Evolutionary conservation across 2,888 invertebrate genomes (phyloP).

Genomic region (Cabera pusaria): DNA sequence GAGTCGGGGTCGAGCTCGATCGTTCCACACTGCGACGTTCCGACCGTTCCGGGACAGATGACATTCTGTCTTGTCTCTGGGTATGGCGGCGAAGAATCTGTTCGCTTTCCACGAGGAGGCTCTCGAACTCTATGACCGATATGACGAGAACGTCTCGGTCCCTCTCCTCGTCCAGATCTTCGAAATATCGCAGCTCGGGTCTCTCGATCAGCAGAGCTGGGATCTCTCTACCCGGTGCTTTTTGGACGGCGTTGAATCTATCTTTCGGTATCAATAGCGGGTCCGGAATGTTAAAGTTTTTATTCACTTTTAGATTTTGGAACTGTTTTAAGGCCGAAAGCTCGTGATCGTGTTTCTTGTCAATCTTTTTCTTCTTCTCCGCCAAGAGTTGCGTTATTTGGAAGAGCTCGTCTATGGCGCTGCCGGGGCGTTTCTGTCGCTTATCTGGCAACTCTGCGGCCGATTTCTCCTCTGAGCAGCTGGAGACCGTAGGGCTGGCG

Average conservation of each 20-base stretch:
- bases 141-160: conserved; percentile 92
- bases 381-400: conserved; percentile 69
- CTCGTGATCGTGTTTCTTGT: conserved; percentile 71
- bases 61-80: no score
- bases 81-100: background rate
- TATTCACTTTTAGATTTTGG: conserved; percentile 85
- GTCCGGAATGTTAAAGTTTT: conserved; percentile 89
- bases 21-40: background rate
- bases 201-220: conserved; percentile 88
- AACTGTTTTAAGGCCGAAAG: conserved; percentile 87
- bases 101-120: conserved; percentile 50
- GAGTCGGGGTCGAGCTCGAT: no score
- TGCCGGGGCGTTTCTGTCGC: conserved; percentile 60
- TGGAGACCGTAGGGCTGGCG: conserved; percentile 88
- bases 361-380: conserved; percentile 51
- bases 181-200: conserved; percentile 90
- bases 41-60: background rate
- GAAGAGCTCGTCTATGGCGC: conserved; percentile 59
- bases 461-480: conserved; percentile 88
- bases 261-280: conserved; percentile 92
- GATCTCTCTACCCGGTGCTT: conserved; percentile 89
- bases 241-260: conserved; percentile 87
- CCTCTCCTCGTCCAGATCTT: conserved; percentile 48
- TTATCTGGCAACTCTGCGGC: conserved; percentile 76
- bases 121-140: conserved; percentile 86